Evolutionary conservation across 2,888 invertebrate species (phyloP).

Genomic region (Apantesis nais): DNA sequence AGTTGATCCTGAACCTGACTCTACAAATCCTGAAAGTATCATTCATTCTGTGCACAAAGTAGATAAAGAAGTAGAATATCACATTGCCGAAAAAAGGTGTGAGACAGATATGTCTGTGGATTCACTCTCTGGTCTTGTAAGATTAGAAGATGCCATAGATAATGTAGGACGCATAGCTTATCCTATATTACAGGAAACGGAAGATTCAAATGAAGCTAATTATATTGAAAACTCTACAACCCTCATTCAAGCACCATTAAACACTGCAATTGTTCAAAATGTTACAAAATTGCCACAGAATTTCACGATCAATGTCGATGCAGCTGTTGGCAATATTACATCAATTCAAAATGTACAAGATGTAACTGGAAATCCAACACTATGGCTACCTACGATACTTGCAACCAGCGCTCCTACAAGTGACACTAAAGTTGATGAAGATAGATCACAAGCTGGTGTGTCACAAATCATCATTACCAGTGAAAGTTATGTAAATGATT

Average conservation of each 20-base stretch:
- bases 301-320: constrained; percentile 81
- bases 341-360: constrained; percentile 82
- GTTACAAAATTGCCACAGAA: constrained; percentile 80
- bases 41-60: constrained; percentile 73
- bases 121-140: constrained; percentile 74
- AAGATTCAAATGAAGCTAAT: constrained; percentile 73
- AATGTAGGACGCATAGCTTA: constrained; percentile 74
- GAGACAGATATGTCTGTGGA: constrained; percentile 76
- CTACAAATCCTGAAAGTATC: constrained; percentile 79
- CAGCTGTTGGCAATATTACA: constrained; percentile 78
- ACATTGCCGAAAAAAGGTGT: constrained; percentile 72
- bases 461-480: constrained; percentile 82
- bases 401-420: constrained; percentile 68
- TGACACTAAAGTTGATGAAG: constrained; percentile 73
- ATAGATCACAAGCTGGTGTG: constrained; percentile 68
- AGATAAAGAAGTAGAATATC: constrained; percentile 78
- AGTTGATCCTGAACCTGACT: constrained; percentile 79
- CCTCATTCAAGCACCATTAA: constrained; percentile 76
- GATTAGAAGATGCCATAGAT: constrained; percentile 76
- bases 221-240: constrained; percentile 76
- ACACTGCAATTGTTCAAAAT: constrained; percentile 79
- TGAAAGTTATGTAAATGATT: constrained; percentile 76
- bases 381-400: constrained; percentile 81
- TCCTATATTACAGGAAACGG: constrained; percentile 75
- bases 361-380: constrained; percentile 74